Evolutionary conservation across 2,797 vertebrate species (phyloP).

Genomic region (Micropoecilia bifurca): DNA sequence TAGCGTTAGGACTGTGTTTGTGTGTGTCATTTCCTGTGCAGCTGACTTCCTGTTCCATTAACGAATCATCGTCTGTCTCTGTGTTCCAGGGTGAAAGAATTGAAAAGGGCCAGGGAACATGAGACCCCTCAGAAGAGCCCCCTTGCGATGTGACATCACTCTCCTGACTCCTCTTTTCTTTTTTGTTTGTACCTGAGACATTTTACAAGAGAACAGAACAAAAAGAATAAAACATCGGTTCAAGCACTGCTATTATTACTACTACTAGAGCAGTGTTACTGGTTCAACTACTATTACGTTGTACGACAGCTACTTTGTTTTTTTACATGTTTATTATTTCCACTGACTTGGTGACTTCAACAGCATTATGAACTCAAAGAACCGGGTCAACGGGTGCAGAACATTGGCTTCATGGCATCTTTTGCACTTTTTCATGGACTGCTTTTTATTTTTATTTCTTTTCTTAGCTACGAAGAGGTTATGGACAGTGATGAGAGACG

Average conservation of each 20-base stretch:
- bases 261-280: slow-evolving; percentile 67
- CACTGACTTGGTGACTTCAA: slow-evolving; percentile 82
- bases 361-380: slow-evolving; percentile 86
- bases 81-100: slow-evolving; percentile 99
- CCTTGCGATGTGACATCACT: slow-evolving; percentile 97
- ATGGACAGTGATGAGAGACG: slow-evolving; percentile 47
- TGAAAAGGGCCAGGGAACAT: slow-evolving; percentile 99
- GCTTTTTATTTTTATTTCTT: slow-evolving; percentile 58
- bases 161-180: slow-evolving; percentile 91
- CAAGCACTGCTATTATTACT: slow-evolving; percentile 79
- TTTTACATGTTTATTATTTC: slow-evolving; percentile 79
- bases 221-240: slow-evolving; percentile 67
- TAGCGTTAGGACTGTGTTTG: slow-evolving; percentile 14
- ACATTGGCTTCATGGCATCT: slow-evolving; percentile 85
- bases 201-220: slow-evolving; percentile 88
- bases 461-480: slow-evolving; percentile 44
- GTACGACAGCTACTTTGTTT: slow-evolving; percentile 68
- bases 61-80: slow-evolving; percentile 58
- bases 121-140: slow-evolving; percentile 93
- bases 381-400: slow-evolving; percentile 61
- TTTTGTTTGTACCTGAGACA: slow-evolving; percentile 97
- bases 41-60: slow-evolving; percentile 10
- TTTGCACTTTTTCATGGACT: slow-evolving; percentile 88
- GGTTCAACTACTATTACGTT: slow-evolving; percentile 75
- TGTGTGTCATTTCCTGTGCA: slow-evolving; percentile 1